phyloP scores from a whole-genome alignment of 2,797 vertebrate genomes.

The Luscinia luscinia region DNA sequence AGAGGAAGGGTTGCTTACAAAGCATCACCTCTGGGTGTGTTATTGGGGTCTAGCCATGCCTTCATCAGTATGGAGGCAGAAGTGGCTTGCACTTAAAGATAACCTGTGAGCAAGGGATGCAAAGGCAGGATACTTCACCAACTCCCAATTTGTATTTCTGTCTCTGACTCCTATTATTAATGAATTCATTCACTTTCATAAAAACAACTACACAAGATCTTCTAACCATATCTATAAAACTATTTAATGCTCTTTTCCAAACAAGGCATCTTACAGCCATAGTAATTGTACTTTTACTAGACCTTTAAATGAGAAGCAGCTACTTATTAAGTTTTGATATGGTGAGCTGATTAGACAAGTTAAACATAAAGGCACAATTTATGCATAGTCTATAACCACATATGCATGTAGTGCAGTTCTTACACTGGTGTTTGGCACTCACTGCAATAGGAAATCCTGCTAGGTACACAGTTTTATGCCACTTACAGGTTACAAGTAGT shows the following conservation, averaged over 20 bases:
- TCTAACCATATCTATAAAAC: slow-evolving; percentile 74
- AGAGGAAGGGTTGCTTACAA: neutral
- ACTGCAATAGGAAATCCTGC: slow-evolving; percentile 29
- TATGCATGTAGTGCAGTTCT: slow-evolving; percentile 24
- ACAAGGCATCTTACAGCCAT: slow-evolving; percentile 68
- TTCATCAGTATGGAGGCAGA: neutral
- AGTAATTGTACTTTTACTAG: slow-evolving; percentile 73
- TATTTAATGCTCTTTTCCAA: slow-evolving; percentile 72
- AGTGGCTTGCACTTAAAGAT: neutral
- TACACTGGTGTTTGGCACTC: neutral
- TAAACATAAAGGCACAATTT: slow-evolving; percentile 69
- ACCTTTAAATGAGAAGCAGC: slow-evolving; percentile 78
- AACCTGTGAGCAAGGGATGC: neutral
- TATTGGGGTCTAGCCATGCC: neutral
- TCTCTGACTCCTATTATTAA: slow-evolving; percentile 52
- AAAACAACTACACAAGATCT: slow-evolving; percentile 68
- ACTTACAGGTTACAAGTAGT: slow-evolving; percentile 63
- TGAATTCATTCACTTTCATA: slow-evolving; percentile 68
- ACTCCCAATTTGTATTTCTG: slow-evolving; percentile 39
- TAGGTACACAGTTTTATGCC: slow-evolving; percentile 54
- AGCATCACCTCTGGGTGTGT: neutral
- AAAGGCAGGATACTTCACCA: neutral
- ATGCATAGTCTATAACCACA: slow-evolving; percentile 25
- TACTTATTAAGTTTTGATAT: slow-evolving; percentile 76
- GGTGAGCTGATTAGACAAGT: slow-evolving; percentile 73